Percentiles rank a stretch among this genome's conserved stretches.
These are phyloP conservation scores for Garra rufa DNA, from an alignment of 2,113 vertebrate species.

Conservation along the genomic window DNA sequence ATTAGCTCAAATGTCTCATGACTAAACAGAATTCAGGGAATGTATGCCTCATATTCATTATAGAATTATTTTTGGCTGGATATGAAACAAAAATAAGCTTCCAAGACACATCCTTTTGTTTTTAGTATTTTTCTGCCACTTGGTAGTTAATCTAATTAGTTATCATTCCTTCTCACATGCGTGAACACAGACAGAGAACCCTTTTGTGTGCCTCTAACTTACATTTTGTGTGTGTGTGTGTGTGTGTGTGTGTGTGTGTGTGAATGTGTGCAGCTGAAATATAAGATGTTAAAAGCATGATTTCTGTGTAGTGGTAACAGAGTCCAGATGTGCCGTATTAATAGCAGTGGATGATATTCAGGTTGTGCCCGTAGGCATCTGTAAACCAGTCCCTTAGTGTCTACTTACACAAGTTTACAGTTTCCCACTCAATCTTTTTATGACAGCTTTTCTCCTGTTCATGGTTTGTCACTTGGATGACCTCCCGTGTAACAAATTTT, in stretches of 20 bases:
- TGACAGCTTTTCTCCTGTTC: constrained; percentile 5
- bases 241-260: not conserved
- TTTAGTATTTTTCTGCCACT: constrained; percentile 15
- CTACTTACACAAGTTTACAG: not conserved
- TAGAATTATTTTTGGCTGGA: not conserved
- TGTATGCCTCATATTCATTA: constrained; percentile 6
- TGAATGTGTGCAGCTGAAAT: not conserved
- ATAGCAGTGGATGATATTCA: not conserved
- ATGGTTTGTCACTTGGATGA: constrained; percentile 41
- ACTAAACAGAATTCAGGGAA: constrained; percentile 12
- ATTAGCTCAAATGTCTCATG: not conserved
- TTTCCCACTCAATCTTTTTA: constrained; percentile 4
- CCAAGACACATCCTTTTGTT: not conserved
- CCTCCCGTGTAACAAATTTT: constrained; percentile 12
- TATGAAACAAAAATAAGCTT: not conserved
- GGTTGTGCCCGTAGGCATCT: constrained; percentile 22
- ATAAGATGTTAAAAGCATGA: not conserved
- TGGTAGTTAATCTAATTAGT: constrained; percentile 37
- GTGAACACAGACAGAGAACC: not conserved
- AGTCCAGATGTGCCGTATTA: constrained; percentile 36
- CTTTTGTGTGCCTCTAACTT: constrained; percentile 1
- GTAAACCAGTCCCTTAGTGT: not conserved
- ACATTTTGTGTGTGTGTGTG: not conserved
- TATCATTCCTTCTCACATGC: not conserved
- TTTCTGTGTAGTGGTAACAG: not conserved